Evolutionary conservation across 2,797 vertebrate species (phyloP), one percentile per base, ranked within the genome.

Genomic region (Etheostoma perlongum): DNA sequence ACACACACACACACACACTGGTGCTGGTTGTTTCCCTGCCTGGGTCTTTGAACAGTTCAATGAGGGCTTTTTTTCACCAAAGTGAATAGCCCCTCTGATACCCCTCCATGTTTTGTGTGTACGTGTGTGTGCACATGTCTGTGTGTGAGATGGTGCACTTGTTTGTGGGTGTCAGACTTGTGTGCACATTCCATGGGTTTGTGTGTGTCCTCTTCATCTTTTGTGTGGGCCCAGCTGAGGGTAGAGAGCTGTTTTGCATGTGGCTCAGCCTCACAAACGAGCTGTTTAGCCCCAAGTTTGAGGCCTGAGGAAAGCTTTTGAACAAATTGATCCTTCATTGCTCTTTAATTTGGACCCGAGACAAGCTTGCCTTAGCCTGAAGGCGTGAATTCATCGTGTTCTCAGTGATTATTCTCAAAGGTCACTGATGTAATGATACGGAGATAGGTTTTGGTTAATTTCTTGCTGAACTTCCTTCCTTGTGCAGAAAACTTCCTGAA

Each of bases 71-170:
- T 92, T 92, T 93, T 93, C 84, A 92, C 83, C 72, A 87, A 87
- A 86, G 74, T 93, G 89, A 94, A 93, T 88, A 84, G 89, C 72
- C 84, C 78, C 88, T 89, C 91, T 93, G 90, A 92, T 92, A 91
- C 83, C 84, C 70, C 79, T 83, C 78, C 46, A 14, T 36, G 53
- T 33, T 82, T 36, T 71, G 59, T 74, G 70, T 67, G 77, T 63
- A 7, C 12, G 52, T 70, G 64, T 77, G 54, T 70, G 79, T 44
- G 53, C 25, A 46, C 21, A 5, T 40, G 58, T 53, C 12, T 8
- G 25, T 55, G 64, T 79, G 85, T 58, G 75, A 51, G 69, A 48
- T 9, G 25, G 73, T 11, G 67, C 25, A 57, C 4, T 69, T 33
- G 54, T 65, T 68, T 42, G 58, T 48, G 69, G 15, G 67, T 40